These are phyloP conservation scores for Hemicrepidius hirtus DNA, from an alignment of 2,888 invertebrate genomes.

Conservation along the genomic window DNA sequence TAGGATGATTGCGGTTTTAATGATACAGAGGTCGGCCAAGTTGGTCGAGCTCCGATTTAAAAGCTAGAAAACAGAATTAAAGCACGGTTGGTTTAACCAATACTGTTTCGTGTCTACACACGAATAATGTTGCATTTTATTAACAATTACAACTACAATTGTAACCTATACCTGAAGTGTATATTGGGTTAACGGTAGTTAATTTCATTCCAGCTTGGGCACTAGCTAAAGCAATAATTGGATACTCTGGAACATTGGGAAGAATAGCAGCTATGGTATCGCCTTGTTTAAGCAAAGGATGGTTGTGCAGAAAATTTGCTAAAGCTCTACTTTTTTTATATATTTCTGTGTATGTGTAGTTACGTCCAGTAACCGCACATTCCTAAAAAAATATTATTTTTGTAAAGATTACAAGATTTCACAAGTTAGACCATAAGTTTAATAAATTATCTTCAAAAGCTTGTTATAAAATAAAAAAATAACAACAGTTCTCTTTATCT, in stretches of 20 bases:
- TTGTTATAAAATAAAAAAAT: too few relatives aligned
- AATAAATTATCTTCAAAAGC: too few relatives aligned
- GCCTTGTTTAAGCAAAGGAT: slow-evolving; percentile 77
- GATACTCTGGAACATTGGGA: slow-evolving; percentile 86
- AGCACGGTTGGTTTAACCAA: too few relatives aligned
- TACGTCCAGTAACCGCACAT: slow-evolving; percentile 80
- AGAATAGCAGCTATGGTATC: slow-evolving; percentile 82
- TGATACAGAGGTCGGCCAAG: too few relatives aligned
- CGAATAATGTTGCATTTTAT: neutral
- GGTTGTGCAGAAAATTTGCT: slow-evolving; percentile 72
- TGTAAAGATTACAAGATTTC: neutral
- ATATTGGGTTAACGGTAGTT: slow-evolving; percentile 84
- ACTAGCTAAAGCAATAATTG: slow-evolving; percentile 80
- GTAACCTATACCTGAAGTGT: slow-evolving; percentile 69
- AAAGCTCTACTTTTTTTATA: slow-evolving; percentile 78
- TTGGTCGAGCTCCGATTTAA: too few relatives aligned
- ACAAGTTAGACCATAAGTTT: too few relatives aligned
- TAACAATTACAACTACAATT: too few relatives aligned
- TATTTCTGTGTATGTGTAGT: slow-evolving; percentile 80
- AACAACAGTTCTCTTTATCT: too few relatives aligned
- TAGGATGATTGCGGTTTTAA: too few relatives aligned
- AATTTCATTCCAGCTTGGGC: slow-evolving; percentile 81
- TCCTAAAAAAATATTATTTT: slow-evolving; percentile 73
- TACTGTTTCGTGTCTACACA: neutral
- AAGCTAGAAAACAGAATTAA: too few relatives aligned